phyloP scores from a whole-genome alignment of 2,113 vertebrate genomes.

The Crotalus helleri region DNA sequence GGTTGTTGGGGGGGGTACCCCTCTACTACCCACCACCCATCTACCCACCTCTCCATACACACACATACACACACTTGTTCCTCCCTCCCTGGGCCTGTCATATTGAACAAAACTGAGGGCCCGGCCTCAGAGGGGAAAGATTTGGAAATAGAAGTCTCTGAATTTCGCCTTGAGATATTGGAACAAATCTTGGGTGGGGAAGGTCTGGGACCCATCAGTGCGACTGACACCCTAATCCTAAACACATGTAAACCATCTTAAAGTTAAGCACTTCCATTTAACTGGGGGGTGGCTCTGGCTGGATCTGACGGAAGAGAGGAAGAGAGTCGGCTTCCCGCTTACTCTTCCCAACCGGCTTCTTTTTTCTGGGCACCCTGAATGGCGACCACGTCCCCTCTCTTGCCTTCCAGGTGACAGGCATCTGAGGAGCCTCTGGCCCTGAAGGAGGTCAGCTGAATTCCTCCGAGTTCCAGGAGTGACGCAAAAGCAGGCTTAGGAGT shows the following conservation, averaged over 20 bases:
- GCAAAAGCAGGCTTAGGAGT: background rate
- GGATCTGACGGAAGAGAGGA: background rate
- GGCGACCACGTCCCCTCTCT: background rate
- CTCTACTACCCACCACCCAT: background rate
- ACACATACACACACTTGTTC: background rate
- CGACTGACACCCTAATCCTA: constrained; percentile 19
- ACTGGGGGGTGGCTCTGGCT: background rate
- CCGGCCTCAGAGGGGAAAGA: background rate
- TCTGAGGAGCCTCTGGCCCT: no score
- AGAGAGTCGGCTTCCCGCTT: background rate
- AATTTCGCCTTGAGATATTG: background rate
- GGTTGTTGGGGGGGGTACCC: background rate
- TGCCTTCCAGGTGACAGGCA: background rate
- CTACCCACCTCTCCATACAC: background rate
- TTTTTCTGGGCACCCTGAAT: background rate
- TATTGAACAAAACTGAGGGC: background rate
- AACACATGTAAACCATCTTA: constrained; percentile 24
- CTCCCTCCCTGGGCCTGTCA: background rate
- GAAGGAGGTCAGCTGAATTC: background rate
- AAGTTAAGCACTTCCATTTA: constrained; percentile 19
- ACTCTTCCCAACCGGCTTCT: background rate
- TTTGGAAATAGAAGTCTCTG: background rate
- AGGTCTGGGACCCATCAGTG: constrained; percentile 17
- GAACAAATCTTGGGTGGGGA: background rate
- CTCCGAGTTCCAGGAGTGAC: background rate